Evolutionary conservation across 2,888 invertebrate species (phyloP), one percentile per base, ranked within the genome.

Genomic region (Stenoptilia bipunctidactyla): DNA sequence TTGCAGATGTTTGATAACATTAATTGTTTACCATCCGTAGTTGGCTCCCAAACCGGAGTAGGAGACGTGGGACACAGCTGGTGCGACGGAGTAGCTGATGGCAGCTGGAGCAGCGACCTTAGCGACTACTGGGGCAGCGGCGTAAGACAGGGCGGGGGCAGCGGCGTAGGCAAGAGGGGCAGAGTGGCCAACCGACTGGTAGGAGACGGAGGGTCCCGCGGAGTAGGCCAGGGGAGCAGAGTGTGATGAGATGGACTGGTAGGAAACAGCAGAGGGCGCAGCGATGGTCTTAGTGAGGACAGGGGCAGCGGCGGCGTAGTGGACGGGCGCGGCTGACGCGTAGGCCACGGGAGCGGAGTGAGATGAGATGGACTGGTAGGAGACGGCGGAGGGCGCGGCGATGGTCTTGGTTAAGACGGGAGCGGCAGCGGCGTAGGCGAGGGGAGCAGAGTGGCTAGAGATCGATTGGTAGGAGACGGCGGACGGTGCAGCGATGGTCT

Each of bases 1-100:
- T 58, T 56, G 8, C 3, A 20, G 20, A 8, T 20, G 8, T n/a
- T n/a, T n/a, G n/a, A n/a, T 20, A 3, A 8, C 3, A 5, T 20
- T 8, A 3, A 20, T 20, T 20, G 15, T 39, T 87, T 87, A 90
- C 86, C 87, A 90, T 52, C 84, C 88, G 71, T 89, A 90, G 65
- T 68, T 61, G 50, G 86, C 85, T 48, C 87, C 87, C 42, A 88
- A 82, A 44, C 89, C 89, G 50, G 79, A 85, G 82, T 89, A 90
- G 51, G 86, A 72, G 45, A 87, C 86, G 63, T 90, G 89, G 43
- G 90, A 87, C 30, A 89, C 88, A 42, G 85, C 64, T 14, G 69
- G 69, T 27, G 88, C 87, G 33, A 89, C 87, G 20, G 85, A 83
- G 69, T 87, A 87, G 15, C 80, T 62, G 37, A 35, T 57, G 45